Conservation (phyloP, 2,888 invertebrate species). For the Ryuthela nishihirai region DNA sequence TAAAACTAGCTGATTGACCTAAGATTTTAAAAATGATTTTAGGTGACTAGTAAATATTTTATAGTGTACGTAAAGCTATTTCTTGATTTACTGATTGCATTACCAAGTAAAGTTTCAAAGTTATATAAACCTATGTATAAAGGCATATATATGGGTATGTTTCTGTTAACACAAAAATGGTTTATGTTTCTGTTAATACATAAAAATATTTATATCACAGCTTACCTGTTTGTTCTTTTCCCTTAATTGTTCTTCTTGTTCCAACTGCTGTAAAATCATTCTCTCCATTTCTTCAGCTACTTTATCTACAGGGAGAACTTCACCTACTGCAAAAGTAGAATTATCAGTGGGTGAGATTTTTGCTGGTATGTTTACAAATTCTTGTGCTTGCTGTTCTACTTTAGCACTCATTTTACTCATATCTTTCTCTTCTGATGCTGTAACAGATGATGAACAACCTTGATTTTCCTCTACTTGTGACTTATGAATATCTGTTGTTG, state of each 20-base stretch:
- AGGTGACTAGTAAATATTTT: no score
- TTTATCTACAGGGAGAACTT: conserved; percentile 29
- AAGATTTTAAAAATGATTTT: no score
- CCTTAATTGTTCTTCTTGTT: conserved; percentile 30
- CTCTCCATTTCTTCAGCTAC: conserved; percentile 35
- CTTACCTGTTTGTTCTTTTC: conserved; percentile 18
- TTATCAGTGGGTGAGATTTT: neutral
- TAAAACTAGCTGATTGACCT: no score
- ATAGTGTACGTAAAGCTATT: no score
- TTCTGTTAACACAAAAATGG: no score
- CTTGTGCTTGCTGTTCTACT: neutral
- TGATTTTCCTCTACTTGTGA: neutral
- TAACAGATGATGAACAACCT: neutral
- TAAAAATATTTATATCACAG: neutral
- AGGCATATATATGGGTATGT: no score
- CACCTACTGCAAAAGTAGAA: neutral
- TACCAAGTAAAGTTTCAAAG: no score
- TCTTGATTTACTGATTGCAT: no score
- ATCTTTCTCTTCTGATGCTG: neutral
- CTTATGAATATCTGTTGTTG: neutral
- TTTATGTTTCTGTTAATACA: neutral
- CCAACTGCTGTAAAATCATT: conserved; percentile 28
- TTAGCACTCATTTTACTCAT: neutral
- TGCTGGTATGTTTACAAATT: no score
- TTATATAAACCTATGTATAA: no score